Evolutionary conservation across 2,888 invertebrate genomes (phyloP), one percentile per base, ranked within the genome.

Genomic region (Chymomyza amoena): DNA sequence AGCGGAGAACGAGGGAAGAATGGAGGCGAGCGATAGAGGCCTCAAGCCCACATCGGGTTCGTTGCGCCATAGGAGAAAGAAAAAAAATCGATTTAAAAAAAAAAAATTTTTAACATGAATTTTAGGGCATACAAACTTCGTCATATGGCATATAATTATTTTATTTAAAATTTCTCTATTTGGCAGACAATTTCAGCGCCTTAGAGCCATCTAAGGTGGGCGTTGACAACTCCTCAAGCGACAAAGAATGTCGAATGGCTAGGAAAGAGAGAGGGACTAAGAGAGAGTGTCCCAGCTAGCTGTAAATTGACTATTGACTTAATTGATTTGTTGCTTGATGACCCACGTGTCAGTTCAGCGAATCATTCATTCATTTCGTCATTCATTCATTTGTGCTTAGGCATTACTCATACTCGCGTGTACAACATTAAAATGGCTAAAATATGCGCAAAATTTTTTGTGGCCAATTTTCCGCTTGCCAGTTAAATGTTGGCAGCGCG

Each of bases 401-500:
- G 50, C 74, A 78, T 80, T 80, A 80, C 80, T 80, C 80, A 80
- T 80, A 78, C 77, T 72, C 68, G 72, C 67, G 54, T 54, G 18
- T 83, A 68, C 74, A 78, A 70, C 84, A 59, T 67, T 51, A 45
- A 60, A 71, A 78, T 83, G 5, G 5, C 18, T 16, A 54, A 54
- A 54, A 51, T 51, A 51, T 51, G 9, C 9, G n/a, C 51, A 16
- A 54, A 16, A 20, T 18, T 81, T 78, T 77, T 72, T 74, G 66
- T 69, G 70, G 70, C 74, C 87, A 86, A 86, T 85, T 85, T 85
- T 87, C 87, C 85, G 88, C 84, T 76, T 86, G 85, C 89, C 85
- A 86, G 79, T 86, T 87, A 73, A 85, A 85, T 68, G 73, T 69
- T 73, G 62, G 66, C 32, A 32, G 54, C 57, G n/a, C n/a, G 39